phyloP scores from a whole-genome alignment of 2,113 vertebrate genomes.

The Brachyistius frenatus region DNA sequence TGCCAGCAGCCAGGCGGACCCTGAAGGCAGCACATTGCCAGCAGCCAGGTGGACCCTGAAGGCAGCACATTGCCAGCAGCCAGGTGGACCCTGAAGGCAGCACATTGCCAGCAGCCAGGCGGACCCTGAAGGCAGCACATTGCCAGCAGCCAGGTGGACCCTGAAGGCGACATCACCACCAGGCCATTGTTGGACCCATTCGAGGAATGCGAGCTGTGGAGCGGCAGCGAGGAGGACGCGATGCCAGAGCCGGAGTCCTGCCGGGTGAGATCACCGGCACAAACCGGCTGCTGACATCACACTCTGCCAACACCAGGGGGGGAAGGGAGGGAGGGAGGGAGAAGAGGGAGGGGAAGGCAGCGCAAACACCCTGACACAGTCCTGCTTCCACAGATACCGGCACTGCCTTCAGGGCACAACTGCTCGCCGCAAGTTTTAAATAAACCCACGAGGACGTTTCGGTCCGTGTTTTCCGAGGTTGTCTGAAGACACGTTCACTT shows the following conservation, averaged over 20 bases:
- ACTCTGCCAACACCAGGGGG: not conserved
- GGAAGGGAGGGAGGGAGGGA: not conserved
- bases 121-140: too few species aligned
- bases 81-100: too few species aligned
- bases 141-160: too few species aligned
- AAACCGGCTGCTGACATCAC: conserved; percentile 64
- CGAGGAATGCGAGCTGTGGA: conserved; percentile 35
- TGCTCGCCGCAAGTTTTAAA: not conserved
- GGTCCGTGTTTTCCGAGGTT: too few species aligned
- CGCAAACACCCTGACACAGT: conserved; percentile 42
- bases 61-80: too few species aligned
- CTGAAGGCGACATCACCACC: not conserved
- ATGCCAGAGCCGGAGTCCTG: conserved; percentile 50
- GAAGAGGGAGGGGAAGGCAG: not conserved
- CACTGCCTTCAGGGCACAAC: conserved; percentile 17
- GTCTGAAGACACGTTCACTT: too few species aligned
- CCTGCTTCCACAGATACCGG: conserved; percentile 26
- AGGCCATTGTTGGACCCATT: conserved; percentile 26
- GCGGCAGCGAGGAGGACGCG: not conserved
- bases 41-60: too few species aligned
- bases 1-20: too few species aligned
- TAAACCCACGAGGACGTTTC: too few species aligned
- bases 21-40: too few species aligned
- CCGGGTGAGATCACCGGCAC: conserved; percentile 54
- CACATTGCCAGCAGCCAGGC: too few species aligned